phyloP scores from a whole-genome alignment of 2,797 vertebrate genomes.

The Crocodylus rhombifer region DNA sequence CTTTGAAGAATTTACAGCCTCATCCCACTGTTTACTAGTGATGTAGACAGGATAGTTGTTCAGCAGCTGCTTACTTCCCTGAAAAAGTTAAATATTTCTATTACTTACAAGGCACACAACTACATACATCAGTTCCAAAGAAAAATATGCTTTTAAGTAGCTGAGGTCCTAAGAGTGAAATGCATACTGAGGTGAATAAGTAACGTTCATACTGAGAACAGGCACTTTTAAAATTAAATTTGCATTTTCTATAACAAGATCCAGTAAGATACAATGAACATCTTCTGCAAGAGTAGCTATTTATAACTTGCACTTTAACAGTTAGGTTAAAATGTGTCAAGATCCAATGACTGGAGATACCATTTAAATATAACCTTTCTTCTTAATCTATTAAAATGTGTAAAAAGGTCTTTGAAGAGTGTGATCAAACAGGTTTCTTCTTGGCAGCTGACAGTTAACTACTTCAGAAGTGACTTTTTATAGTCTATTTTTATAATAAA shows the following conservation, averaged over 20 bases:
- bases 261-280: constrained; percentile 74
- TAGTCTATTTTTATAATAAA: constrained; percentile 74
- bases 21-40: constrained; percentile 99
- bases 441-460: constrained; percentile 51
- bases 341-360: constrained; percentile 72
- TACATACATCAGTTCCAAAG: constrained; percentile 69
- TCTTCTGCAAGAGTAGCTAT: constrained; percentile 69
- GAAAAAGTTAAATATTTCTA: constrained; percentile 73
- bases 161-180: constrained; percentile 51
- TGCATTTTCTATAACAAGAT: constrained; percentile 76
- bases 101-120: constrained; percentile 62
- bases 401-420: constrained; percentile 77
- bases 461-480: constrained; percentile 65
- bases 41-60: constrained; percentile 99
- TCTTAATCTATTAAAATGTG: constrained; percentile 78
- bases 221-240: constrained; percentile 77
- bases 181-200: constrained; percentile 25
- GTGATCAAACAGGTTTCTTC: constrained; percentile 80
- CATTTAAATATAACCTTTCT: constrained; percentile 78
- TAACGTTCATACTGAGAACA: constrained; percentile 69
- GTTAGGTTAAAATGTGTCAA: constrained; percentile 79
- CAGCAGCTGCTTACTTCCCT: constrained; percentile 98
- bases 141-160: constrained; percentile 48
- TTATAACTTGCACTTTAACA: constrained; percentile 79
- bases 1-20: constrained; percentile 99